phyloP scores from a whole-genome alignment of 2,797 vertebrate species.

The Eulemur coronatus region DNA sequence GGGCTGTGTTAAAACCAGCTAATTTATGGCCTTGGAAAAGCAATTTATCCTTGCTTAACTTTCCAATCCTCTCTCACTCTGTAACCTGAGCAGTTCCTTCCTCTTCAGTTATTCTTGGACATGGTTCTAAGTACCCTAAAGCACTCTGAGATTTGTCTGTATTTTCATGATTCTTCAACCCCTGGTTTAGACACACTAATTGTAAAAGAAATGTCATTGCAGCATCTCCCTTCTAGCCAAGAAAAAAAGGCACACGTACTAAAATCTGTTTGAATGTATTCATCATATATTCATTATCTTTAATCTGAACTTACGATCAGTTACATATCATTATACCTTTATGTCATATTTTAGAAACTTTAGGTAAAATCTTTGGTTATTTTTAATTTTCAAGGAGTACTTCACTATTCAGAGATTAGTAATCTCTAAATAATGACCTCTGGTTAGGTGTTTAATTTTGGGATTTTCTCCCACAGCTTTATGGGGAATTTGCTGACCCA shows the following conservation, averaged over 20 bases:
- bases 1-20: background rate
- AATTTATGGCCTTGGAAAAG: background rate
- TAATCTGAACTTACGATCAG: background rate
- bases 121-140: background rate
- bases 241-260: background rate
- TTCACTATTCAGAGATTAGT: background rate
- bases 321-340: background rate
- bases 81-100: background rate
- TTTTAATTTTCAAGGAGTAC: background rate
- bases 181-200: background rate
- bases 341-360: background rate
- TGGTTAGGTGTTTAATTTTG: conserved; percentile 51
- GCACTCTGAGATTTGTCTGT: background rate
- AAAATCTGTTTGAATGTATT: background rate
- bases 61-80: background rate
- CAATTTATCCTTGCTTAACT: background rate
- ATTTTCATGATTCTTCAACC: background rate
- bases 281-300: background rate
- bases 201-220: background rate
- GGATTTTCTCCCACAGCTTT: conserved; percentile 88
- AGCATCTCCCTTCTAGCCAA: background rate
- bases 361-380: background rate
- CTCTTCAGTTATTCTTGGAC: background rate
- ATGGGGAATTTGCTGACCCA: conserved; percentile 97
- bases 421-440: background rate